Conservation (phyloP, 1,140 invertebrate genomes). For the Sycobia sp. region DNA sequence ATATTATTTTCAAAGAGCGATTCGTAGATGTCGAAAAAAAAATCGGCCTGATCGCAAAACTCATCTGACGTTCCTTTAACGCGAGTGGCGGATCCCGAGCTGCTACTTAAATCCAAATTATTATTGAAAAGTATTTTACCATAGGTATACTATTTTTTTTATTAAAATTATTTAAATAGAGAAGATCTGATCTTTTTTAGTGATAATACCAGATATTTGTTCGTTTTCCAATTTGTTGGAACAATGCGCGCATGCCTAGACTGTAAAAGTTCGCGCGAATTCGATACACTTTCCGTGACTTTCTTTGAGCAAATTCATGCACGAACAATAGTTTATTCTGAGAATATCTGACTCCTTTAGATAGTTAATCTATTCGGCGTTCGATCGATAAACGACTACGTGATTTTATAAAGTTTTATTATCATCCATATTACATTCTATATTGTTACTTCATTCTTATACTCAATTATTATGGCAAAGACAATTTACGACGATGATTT, state of each 20-base stretch:
- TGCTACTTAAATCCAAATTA: not conserved
- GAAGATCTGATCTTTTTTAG: not conserved
- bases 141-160: too few species aligned
- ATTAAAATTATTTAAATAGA: too few species aligned
- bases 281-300: not conserved
- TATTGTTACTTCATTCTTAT: slow-evolving; percentile 27
- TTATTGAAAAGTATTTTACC: too few species aligned
- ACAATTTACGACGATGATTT: slow-evolving; percentile 9
- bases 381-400: not conserved
- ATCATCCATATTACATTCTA: slow-evolving; percentile 2
- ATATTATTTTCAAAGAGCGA: too few species aligned
- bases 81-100: not conserved
- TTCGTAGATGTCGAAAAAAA: too few species aligned
- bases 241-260: not conserved
- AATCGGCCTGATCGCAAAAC: not conserved
- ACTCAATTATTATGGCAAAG: not conserved
- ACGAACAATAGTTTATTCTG: too few species aligned
- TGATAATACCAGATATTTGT: slow-evolving; percentile 2
- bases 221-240: not conserved
- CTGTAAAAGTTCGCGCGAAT: slow-evolving; percentile 1
- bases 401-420: slow-evolving; percentile 25
- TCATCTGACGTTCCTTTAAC: not conserved
- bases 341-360: not conserved
- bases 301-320: too few species aligned
- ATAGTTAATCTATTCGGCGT: not conserved